A percentile compares a stretch with the other conserved stretches of the same genome.
Conservation (phyloP, 2,888 invertebrate species). For the Morpho deidamia region DNA sequence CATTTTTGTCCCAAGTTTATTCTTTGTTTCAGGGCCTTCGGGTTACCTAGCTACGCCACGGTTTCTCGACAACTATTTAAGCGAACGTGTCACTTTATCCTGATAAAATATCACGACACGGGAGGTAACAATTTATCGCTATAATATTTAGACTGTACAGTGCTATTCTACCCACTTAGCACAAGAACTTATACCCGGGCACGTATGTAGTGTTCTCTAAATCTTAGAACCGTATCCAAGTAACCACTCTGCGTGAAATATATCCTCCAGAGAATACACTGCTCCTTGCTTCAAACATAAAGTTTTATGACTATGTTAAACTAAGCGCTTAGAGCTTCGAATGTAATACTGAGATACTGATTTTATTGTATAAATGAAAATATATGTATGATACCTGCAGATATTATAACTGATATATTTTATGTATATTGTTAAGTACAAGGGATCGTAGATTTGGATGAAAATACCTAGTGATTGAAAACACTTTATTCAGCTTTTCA, state of each 20-base stretch:
- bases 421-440: too few species aligned
- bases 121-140: not conserved
- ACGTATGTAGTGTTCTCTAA: constrained; percentile 10
- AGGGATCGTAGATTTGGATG: too few species aligned
- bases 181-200: constrained; percentile 6
- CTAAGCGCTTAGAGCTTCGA: constrained; percentile 5
- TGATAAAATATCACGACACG: not conserved
- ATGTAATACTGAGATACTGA: constrained; percentile 7
- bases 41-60: too few species aligned
- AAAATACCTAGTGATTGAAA: too few species aligned
- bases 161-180: constrained; percentile 8
- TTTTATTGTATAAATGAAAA: not conserved
- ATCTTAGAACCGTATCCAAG: constrained; percentile 8
- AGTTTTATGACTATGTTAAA: constrained; percentile 18
- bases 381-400: not conserved
- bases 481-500: too few species aligned
- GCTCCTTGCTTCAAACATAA: constrained; percentile 13
- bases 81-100: too few species aligned
- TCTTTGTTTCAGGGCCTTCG: too few species aligned
- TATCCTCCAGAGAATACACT: constrained; percentile 13
- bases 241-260: constrained; percentile 10
- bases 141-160: constrained; percentile 3
- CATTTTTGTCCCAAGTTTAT: too few species aligned
- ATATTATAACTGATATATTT: too few species aligned
- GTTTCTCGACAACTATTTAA: too few species aligned